These are phyloP conservation scores for Telenomus remus DNA, from an alignment of 1,140 invertebrate genomes.

Conservation along the genomic window DNA sequence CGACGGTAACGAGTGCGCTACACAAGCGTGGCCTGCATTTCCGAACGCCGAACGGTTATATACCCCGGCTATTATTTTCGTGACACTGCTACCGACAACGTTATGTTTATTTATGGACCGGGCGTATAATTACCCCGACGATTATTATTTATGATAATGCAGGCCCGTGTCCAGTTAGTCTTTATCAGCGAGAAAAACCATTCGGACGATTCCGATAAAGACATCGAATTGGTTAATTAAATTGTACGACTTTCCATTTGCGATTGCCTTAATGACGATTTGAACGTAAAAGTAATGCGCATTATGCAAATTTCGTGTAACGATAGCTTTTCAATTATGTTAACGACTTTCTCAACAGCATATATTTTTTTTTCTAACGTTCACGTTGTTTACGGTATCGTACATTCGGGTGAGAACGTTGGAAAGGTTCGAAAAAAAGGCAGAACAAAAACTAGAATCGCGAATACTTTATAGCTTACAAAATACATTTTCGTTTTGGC, in stretches of 20 bases:
- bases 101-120: constrained; percentile 37
- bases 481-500: no score
- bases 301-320: no score
- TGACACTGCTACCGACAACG: constrained; percentile 13
- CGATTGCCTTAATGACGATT: neutral
- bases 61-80: constrained; percentile 10
- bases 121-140: constrained; percentile 16
- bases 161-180: neutral
- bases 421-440: no score
- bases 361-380: no score
- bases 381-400: no score
- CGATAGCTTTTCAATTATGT: no score
- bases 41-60: constrained; percentile 23
- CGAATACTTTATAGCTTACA: no score
- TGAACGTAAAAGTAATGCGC: neutral
- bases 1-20: constrained; percentile 45
- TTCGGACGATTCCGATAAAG: neutral
- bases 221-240: constrained; percentile 2
- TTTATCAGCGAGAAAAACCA: neutral
- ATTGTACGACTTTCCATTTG: neutral
- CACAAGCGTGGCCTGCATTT: constrained; percentile 37
- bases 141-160: constrained; percentile 34
- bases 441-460: no score
- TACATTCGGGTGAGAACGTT: no score
- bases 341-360: no score